Base-by-base conservation (phyloP, 2,888 invertebrate genomes). In the Drosophila macrospina region DNA sequence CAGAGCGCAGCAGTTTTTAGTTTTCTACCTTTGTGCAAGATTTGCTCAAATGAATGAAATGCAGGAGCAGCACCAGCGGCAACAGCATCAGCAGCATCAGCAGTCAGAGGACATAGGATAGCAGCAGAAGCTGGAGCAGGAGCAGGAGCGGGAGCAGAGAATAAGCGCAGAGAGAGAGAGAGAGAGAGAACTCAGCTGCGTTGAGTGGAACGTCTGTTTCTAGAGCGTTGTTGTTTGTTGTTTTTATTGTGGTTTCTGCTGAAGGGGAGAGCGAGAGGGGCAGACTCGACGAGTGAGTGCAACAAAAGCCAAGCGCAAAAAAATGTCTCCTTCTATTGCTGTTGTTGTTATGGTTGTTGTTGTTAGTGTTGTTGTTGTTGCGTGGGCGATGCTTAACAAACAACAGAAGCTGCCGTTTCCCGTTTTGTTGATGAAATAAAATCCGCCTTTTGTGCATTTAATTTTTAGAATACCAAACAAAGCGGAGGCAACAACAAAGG, bases 361-460 rank as follows among this genome's bases (percentile, higher is more conserved):
- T 24, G 48, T 15, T 44, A 45, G 30, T 47, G 44, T 37, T 66
- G 69, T 45, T 78, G 72, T 45, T 85, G 80, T 71, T 82, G 87
- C 85, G 87, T 82, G 86, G 86, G 87, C 86, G 86, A 86, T 85
- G 86, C 83, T 87, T 68, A 85, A 79, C 83, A 87, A 83, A 83
- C 88, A 83, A 85, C 83, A 85, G 85, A 88, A 88, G 89, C 87
- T 86, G 85, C 86, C 71, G 85, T 75, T 88, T 88, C 87, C 82
- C 87, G 89, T 79, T 85, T 80, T 79, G 83, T 85, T 88, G 86
- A 84, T 86, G 86, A 86, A 88, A 85, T 85, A 81, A 88, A 86
- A 86, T 86, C 85, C 88, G 80, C 80, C 88, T 88, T 88, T 88
- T 89, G 89, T 88, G 87, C 85, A 89, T 89, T 88, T 86, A 86